phyloP scores from a whole-genome alignment of 2,888 invertebrate species.

The Drosophila falleni region DNA sequence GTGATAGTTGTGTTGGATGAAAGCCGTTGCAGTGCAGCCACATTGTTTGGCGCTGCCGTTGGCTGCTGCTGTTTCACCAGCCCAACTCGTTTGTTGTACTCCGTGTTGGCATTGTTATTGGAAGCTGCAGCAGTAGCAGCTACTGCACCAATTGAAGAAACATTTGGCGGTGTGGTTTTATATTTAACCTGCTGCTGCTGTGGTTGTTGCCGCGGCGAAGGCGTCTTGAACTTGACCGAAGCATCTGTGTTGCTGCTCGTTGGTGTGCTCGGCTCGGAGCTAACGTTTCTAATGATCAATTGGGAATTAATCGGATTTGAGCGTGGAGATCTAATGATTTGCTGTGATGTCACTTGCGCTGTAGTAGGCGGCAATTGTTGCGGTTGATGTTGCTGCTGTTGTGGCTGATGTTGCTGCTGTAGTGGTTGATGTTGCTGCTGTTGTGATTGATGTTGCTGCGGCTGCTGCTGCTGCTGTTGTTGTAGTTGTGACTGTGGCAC shows the following conservation, averaged over 20 bases:
- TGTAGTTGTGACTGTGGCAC: slow-evolving; percentile 29
- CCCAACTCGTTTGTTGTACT: slow-evolving; percentile 31
- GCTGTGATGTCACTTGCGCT: slow-evolving; percentile 68
- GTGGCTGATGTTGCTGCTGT: slow-evolving; percentile 29
- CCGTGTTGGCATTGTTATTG: slow-evolving; percentile 10
- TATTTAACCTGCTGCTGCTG: slow-evolving; percentile 39
- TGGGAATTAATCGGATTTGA: slow-evolving; percentile 39
- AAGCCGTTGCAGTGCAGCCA: slow-evolving; percentile 76
- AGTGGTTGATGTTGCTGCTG: slow-evolving; percentile 18
- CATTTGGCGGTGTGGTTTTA: slow-evolving; percentile 31
- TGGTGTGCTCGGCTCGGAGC: slow-evolving; percentile 32
- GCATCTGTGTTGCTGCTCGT: slow-evolving; percentile 33
- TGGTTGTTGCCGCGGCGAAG: slow-evolving; percentile 44
- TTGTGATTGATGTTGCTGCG: slow-evolving; percentile 49
- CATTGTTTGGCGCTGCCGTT: slow-evolving; percentile 35
- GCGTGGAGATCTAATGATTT: slow-evolving; percentile 62
- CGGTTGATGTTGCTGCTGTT: slow-evolving; percentile 40
- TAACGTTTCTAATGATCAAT: slow-evolving; percentile 61
- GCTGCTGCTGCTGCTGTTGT: slow-evolving; percentile 43
- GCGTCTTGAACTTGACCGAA: slow-evolving; percentile 53
- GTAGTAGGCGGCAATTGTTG: slow-evolving; percentile 43
- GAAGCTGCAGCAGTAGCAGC: slow-evolving; percentile 10
- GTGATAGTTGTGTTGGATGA: slow-evolving; percentile 76
- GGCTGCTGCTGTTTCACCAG: slow-evolving; percentile 38
- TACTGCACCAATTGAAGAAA: background rate